Evolutionary conservation across 2,797 vertebrate genomes (phyloP).

Genomic region (Paedocypris micromegethes): DNA sequence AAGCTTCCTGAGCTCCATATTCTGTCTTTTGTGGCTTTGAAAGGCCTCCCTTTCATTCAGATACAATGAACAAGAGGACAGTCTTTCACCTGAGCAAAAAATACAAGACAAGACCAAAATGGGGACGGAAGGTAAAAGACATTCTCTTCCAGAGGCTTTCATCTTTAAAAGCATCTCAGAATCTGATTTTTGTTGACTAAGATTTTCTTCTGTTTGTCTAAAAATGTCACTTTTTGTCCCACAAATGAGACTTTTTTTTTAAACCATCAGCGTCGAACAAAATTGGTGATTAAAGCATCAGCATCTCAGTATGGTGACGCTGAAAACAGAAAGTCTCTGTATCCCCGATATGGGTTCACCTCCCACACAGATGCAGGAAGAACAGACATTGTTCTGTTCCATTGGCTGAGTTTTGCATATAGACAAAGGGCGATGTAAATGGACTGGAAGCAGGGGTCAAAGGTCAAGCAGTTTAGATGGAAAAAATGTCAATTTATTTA

Average conservation of each 20-base stretch:
- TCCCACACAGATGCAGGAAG: slow-evolving; percentile 20
- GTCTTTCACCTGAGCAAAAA: slow-evolving; percentile 72
- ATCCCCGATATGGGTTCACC: slow-evolving; percentile 25
- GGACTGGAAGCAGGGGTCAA: slow-evolving; percentile 57
- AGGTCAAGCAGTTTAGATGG: slow-evolving; percentile 62
- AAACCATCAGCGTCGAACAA: slow-evolving; percentile 6
- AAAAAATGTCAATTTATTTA: too few species aligned
- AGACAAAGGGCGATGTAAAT: slow-evolving; percentile 39
- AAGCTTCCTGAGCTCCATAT: slow-evolving; percentile 74
- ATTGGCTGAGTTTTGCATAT: slow-evolving; percentile 29
- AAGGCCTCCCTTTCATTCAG: slow-evolving; percentile 56
- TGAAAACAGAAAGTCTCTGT: slow-evolving; percentile 34
- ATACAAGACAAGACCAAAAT: slow-evolving; percentile 37
- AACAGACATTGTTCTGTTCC: slow-evolving; percentile 44
- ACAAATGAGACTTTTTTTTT: background rate
- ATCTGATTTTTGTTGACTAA: background rate
- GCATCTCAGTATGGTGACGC: slow-evolving; percentile 14
- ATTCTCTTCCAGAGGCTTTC: slow-evolving; percentile 9
- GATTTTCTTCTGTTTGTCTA: too few species aligned
- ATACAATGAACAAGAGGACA: slow-evolving; percentile 63
- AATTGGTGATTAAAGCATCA: slow-evolving; percentile 31
- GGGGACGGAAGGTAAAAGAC: slow-evolving; percentile 49
- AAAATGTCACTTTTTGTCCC: too few species aligned
- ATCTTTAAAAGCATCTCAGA: too few species aligned
- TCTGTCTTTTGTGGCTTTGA: slow-evolving; percentile 67